Percentiles rank a stretch among this genome's conserved stretches.
Evolutionary conservation across 2,888 invertebrate genomes (phyloP).

Genomic region (Crocallis elinguaria): DNA sequence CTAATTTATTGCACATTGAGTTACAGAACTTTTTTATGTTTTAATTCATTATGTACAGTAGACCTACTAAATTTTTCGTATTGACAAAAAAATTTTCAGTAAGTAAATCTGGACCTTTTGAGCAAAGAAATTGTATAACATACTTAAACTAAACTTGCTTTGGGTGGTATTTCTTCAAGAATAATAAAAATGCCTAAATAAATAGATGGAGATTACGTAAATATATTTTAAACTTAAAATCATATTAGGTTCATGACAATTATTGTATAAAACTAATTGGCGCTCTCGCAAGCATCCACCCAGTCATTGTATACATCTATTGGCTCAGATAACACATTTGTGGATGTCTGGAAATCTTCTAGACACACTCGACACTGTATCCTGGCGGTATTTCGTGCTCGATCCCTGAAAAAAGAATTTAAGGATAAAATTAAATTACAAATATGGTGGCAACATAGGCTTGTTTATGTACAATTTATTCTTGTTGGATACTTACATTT

Average conservation of each 20-base stretch:
- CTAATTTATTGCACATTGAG: too few species aligned
- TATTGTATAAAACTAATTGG: conserved; percentile 80
- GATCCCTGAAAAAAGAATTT: conserved; percentile 90
- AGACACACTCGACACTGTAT: conserved; percentile 98
- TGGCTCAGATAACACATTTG: conserved; percentile 98
- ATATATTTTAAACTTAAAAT: conserved; percentile 35
- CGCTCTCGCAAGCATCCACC: conserved; percentile 99
- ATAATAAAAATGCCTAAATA: not conserved
- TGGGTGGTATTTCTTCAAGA: not conserved
- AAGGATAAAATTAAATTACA: not conserved
- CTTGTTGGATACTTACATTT: conserved; percentile 89
- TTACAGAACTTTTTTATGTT: too few species aligned
- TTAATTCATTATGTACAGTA: too few species aligned
- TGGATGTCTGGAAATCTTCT: conserved; percentile 98
- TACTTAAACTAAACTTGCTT: not conserved
- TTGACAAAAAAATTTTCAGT: too few species aligned
- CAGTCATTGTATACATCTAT: conserved; percentile 99
- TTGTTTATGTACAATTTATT: not conserved
- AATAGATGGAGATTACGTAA: conserved; percentile 24
- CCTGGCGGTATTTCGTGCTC: conserved; percentile 95
- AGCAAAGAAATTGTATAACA: not conserved
- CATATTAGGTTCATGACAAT: conserved; percentile 26
- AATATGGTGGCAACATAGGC: not conserved
- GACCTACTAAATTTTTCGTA: too few species aligned
- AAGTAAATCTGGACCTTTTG: too few species aligned